Percentiles rank a stretch among this genome's conserved stretches.
phyloP scores from a whole-genome alignment of 2,888 invertebrate species.

The Hymenopus coronatus region DNA sequence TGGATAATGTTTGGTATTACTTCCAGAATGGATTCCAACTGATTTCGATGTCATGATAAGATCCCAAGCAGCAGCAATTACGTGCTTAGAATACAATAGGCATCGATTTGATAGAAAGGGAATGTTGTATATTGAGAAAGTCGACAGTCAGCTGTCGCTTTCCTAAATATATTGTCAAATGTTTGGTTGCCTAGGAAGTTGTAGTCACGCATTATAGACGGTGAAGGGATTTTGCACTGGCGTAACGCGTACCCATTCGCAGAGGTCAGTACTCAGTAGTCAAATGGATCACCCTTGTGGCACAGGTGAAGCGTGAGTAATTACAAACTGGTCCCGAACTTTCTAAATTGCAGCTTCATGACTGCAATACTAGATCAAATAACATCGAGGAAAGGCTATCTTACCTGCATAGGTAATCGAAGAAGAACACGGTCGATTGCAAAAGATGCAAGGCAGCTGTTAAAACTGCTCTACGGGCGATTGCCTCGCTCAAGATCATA shows the following conservation, averaged over 20 bases:
- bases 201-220: neutral
- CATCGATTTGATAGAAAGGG: neutral
- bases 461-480: too few species aligned
- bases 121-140: neutral
- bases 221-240: neutral
- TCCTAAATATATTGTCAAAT: neutral
- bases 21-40: neutral
- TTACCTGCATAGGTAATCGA: neutral
- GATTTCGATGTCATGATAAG: neutral
- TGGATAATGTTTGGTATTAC: neutral
- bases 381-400: neutral
- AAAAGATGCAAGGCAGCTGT: neutral
- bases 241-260: neutral
- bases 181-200: neutral
- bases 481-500: too few species aligned
- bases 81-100: neutral
- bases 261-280: neutral
- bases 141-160: neutral
- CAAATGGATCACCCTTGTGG: neutral
- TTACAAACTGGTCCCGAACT: neutral
- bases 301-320: neutral
- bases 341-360: neutral
- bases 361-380: neutral
- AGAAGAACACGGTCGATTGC: neutral
- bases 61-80: neutral